Evolutionary conservation across 53 echinoderm and acorn worm species (phyloP).

Genomic region (Holothuria scabra): DNA sequence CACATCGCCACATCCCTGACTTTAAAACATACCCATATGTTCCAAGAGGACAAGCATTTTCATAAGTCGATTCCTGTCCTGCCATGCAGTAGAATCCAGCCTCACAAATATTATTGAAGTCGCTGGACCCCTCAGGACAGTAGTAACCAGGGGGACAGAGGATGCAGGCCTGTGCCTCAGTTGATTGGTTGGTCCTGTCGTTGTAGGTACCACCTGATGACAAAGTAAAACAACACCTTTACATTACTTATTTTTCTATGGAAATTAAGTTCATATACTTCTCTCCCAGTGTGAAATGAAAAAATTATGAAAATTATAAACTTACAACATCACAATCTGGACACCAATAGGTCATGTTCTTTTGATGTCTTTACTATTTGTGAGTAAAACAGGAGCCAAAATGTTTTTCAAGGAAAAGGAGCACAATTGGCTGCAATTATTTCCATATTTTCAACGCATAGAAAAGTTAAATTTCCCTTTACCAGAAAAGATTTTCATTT

Average conservation of each 20-base stretch:
- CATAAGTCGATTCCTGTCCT: slow-evolving; percentile 73
- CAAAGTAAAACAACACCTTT: too few relatives aligned
- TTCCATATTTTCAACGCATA: too few relatives aligned
- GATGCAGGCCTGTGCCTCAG: slow-evolving; percentile 67
- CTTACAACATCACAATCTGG: too few relatives aligned
- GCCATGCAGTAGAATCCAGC: slow-evolving; percentile 90
- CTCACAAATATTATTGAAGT: slow-evolving; percentile 63
- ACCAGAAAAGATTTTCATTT: too few relatives aligned
- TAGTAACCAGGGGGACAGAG: slow-evolving; percentile 83
- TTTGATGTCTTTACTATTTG: too few relatives aligned
- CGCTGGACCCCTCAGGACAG: slow-evolving; percentile 78
- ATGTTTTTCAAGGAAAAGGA: too few relatives aligned
- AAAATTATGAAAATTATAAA: not conserved
- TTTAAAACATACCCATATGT: slow-evolving; percentile 71
- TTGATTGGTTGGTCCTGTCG: slow-evolving; percentile 75
- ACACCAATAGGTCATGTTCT: too few relatives aligned
- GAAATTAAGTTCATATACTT: not conserved
- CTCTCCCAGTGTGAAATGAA: not conserved
- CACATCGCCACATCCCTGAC: not conserved
- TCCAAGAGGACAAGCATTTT: slow-evolving; percentile 88
- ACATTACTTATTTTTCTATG: not conserved
- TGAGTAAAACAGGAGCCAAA: too few relatives aligned
- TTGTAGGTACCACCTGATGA: slow-evolving; percentile 95
- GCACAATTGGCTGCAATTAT: too few relatives aligned
- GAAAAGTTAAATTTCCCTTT: too few relatives aligned